Percentiles rank a stretch among this genome's conserved stretches.
Evolutionary conservation across 2,888 invertebrate species (phyloP).

Genomic region (Lithophane semibrunnea): DNA sequence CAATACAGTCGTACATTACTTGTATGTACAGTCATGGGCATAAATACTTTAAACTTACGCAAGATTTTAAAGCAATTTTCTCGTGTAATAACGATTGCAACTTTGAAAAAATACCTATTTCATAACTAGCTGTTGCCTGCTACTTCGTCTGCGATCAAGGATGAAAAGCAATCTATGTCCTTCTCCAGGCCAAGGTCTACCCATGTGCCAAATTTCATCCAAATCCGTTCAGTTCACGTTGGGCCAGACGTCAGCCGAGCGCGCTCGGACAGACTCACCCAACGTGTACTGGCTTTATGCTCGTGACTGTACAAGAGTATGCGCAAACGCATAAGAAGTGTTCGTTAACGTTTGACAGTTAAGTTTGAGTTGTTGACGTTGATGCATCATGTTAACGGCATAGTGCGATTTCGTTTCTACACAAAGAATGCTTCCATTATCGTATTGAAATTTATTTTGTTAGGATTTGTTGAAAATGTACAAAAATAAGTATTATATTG

Average conservation of each 20-base stretch:
- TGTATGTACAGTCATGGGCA: background rate
- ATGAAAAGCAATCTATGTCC: too few species aligned
- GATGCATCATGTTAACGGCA: slow-evolving; percentile 77
- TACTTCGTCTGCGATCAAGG: too few species aligned
- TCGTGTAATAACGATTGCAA: background rate
- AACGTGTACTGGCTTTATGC: background rate
- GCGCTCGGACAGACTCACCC: too few species aligned
- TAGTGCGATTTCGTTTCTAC: slow-evolving; percentile 69
- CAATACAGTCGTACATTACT: slow-evolving; percentile 60
- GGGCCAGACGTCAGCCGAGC: too few species aligned
- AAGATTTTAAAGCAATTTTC: background rate
- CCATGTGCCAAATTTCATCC: too few species aligned
- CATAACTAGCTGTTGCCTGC: too few species aligned
- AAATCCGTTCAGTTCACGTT: too few species aligned
- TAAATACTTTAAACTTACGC: background rate
- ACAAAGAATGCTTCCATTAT: slow-evolving; percentile 29
- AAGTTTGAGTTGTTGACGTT: slow-evolving; percentile 75
- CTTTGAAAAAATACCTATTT: background rate
- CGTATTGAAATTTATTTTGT: background rate
- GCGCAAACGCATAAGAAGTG: slow-evolving; percentile 68
- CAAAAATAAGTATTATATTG: background rate
- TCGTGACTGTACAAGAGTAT: slow-evolving; percentile 17
- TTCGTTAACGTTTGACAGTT: slow-evolving; percentile 77
- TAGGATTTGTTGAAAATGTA: background rate
- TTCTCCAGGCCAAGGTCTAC: too few species aligned